A percentile compares a stretch with the other conserved stretches of the same genome.
Evolutionary conservation across 2,888 invertebrate genomes (phyloP).

Genomic region (Teleogryllus oceanicus): DNA sequence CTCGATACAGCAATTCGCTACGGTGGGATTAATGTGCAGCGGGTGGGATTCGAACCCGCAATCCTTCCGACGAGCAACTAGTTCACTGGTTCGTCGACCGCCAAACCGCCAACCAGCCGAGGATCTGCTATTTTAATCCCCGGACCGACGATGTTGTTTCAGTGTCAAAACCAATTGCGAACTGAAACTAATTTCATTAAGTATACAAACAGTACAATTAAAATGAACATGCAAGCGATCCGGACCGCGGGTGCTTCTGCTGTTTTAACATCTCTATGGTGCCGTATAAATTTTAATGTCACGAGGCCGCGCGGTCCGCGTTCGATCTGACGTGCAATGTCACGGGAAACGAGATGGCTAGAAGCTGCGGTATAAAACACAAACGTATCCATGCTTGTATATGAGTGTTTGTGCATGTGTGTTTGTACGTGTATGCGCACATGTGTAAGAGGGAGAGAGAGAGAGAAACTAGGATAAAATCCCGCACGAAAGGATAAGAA

Average conservation of each 20-base stretch:
- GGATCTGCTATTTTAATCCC: conserved; percentile 1
- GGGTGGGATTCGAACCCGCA: too few relatives aligned
- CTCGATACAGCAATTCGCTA: too few relatives aligned
- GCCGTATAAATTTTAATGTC: conserved; percentile 7
- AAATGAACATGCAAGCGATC: background rate
- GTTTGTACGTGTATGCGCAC: too few relatives aligned
- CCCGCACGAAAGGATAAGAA: too few relatives aligned
- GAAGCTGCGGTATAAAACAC: too few relatives aligned
- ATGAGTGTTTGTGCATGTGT: too few relatives aligned
- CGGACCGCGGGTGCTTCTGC: background rate
- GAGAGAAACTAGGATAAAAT: too few relatives aligned
- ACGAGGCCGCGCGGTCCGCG: background rate
- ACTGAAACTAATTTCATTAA: conserved; percentile 10
- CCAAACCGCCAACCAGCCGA: background rate
- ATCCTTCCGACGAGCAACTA: background rate
- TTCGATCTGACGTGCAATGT: background rate
- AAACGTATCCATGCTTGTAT: too few relatives aligned
- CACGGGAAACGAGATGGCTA: background rate
- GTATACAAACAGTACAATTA: conserved; percentile 7
- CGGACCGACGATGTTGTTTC: background rate
- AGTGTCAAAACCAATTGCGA: background rate
- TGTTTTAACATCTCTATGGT: conserved; percentile 18
- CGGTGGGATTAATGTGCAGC: too few relatives aligned
- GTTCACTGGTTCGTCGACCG: background rate
- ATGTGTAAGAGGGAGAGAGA: too few relatives aligned